Evolutionary conservation across 1,140 invertebrate species (phyloP).

Genomic region (Pentalonia nigronervosa): DNA sequence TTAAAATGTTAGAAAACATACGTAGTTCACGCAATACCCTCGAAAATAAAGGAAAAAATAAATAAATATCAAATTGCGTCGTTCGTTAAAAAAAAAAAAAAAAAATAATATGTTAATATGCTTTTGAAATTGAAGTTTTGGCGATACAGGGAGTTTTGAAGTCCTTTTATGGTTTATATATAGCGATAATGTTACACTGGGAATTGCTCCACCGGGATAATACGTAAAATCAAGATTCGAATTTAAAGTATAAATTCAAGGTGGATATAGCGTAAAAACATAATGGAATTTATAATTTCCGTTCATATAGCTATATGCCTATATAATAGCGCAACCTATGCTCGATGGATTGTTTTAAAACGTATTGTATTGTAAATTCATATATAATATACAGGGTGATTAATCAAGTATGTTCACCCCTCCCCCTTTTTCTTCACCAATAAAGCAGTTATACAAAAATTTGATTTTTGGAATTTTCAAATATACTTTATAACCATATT

Average conservation of each 20-base stretch:
- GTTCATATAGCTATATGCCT: background rate
- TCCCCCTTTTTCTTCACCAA: too few species aligned
- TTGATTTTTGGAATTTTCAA: too few species aligned
- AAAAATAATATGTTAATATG: background rate
- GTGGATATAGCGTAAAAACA: background rate
- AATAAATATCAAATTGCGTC: background rate
- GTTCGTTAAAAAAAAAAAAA: background rate
- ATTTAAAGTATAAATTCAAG: background rate
- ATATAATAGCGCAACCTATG: background rate
- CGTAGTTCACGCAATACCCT: background rate
- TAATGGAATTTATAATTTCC: slow-evolving; percentile 23
- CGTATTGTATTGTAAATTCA: background rate
- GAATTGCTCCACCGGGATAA: background rate
- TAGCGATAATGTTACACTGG: background rate
- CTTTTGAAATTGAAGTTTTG: background rate
- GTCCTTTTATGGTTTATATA: background rate
- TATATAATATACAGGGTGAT: too few species aligned
- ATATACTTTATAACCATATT: too few species aligned
- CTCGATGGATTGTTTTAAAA: background rate
- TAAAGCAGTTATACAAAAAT: too few species aligned
- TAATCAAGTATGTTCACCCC: too few species aligned
- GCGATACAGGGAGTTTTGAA: background rate
- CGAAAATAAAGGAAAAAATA: background rate
- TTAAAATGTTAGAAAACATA: background rate
- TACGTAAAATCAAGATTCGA: background rate